Percentiles rank a stretch among this genome's conserved stretches.
phyloP scores from a whole-genome alignment of 2,888 invertebrate species.

The Tetropium fuscum region DNA sequence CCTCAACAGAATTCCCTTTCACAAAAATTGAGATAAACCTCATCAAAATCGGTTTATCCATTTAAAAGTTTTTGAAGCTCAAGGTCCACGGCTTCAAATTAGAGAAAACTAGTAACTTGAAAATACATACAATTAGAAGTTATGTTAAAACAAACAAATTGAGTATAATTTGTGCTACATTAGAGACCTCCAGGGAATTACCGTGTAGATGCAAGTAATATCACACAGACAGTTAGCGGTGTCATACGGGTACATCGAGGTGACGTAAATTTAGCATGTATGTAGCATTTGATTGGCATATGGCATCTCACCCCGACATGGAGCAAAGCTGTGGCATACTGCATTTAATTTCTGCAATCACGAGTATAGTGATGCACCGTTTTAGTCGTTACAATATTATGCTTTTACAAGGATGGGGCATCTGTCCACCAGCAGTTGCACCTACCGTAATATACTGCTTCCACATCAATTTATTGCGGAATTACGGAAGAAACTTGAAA shows the following conservation, averaged over 20 bases:
- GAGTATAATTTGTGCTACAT: too few relatives aligned
- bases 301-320: conserved; percentile 34
- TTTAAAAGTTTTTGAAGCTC: too few relatives aligned
- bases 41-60: too few relatives aligned
- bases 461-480: too few relatives aligned
- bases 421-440: not conserved
- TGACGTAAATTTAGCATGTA: conserved; percentile 32
- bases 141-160: too few relatives aligned
- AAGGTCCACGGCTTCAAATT: too few relatives aligned
- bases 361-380: conserved; percentile 28
- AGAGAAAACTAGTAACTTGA: too few relatives aligned
- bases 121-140: too few relatives aligned
- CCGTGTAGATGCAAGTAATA: not conserved
- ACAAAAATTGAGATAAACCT: too few relatives aligned
- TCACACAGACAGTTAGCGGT: conserved; percentile 16
- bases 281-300: conserved; percentile 36
- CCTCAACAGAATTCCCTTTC: too few relatives aligned
- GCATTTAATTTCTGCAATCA: conserved; percentile 33
- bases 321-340: conserved; percentile 23
- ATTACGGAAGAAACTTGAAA: too few relatives aligned
- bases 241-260: conserved; percentile 29
- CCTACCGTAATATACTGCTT: too few relatives aligned
- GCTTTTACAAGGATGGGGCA: not conserved
- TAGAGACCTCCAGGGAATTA: conserved; percentile 2
- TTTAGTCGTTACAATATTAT: conserved; percentile 20